Percentiles rank a stretch among this genome's conserved stretches.
Evolutionary conservation across 2,888 invertebrate species (phyloP).

Genomic region (Julus scandinavius): DNA sequence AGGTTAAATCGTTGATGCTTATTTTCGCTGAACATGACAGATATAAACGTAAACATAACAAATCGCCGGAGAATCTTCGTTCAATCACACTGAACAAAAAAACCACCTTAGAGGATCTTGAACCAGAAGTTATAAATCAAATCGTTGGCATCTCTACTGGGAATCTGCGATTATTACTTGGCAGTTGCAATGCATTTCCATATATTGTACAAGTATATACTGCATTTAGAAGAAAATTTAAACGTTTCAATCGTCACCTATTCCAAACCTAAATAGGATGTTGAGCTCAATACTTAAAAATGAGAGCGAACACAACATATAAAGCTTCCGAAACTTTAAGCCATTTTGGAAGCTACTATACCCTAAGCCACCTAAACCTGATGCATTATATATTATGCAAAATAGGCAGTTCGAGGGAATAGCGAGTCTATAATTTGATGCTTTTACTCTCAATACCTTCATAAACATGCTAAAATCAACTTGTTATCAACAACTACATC

Average conservation of each 20-base stretch:
- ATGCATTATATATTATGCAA: neutral
- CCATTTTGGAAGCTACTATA: neutral
- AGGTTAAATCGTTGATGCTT: slow-evolving; percentile 34
- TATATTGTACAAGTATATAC: too few species aligned
- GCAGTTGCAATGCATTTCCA: neutral
- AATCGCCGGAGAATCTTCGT: slow-evolving; percentile 10
- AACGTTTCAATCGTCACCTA: neutral
- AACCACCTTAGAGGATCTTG: neutral
- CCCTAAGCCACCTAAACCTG: neutral
- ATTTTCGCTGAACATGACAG: slow-evolving; percentile 9
- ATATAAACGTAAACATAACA: neutral
- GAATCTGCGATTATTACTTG: neutral
- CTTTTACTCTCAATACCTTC: neutral
- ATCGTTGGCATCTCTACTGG: neutral
- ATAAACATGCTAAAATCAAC: neutral
- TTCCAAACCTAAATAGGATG: neutral
- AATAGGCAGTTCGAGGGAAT: neutral
- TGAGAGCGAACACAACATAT: neutral
- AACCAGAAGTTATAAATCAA: slow-evolving; percentile 35
- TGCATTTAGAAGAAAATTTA: neutral
- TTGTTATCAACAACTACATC: neutral
- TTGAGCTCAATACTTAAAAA: neutral
- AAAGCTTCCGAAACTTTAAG: neutral
- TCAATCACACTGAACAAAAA: neutral
- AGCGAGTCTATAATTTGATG: neutral